Evolutionary conservation across 2,888 invertebrate genomes (phyloP).

Genomic region (Trichopoda pennipes): DNA sequence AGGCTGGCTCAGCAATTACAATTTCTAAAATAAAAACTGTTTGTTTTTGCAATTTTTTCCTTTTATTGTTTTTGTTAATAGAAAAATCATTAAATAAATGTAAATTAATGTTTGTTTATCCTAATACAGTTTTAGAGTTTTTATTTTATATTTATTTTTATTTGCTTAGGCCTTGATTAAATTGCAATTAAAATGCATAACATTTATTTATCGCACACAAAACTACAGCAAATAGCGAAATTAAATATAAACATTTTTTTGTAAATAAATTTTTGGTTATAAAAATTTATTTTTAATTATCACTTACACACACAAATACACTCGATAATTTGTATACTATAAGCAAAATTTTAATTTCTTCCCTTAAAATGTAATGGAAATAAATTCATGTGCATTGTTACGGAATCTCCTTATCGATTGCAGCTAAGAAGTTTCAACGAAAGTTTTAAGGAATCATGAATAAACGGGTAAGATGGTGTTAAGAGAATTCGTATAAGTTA

Average conservation of each 20-base stretch:
- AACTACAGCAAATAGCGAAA: neutral
- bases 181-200: conserved; percentile 52
- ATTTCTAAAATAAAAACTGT: no score
- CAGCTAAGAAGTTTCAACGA: no score
- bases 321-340: neutral
- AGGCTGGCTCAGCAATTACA: no score
- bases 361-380: no score
- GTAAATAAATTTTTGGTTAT: neutral
- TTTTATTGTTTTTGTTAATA: neutral
- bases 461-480: no score
- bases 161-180: conserved; percentile 48
- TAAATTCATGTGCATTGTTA: no score
- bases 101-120: neutral
- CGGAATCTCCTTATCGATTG: no score
- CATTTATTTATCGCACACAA: neutral
- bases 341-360: neutral
- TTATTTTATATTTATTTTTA: conserved; percentile 5
- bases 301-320: neutral
- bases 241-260: neutral
- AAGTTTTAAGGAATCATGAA: no score
- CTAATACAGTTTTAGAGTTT: neutral
- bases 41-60: no score
- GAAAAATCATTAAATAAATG: neutral
- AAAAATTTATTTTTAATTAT: neutral
- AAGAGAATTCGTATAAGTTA: no score